These are phyloP conservation scores for Phyto melanocephala DNA, from an alignment of 2,888 invertebrate genomes.

Conservation along the genomic window DNA sequence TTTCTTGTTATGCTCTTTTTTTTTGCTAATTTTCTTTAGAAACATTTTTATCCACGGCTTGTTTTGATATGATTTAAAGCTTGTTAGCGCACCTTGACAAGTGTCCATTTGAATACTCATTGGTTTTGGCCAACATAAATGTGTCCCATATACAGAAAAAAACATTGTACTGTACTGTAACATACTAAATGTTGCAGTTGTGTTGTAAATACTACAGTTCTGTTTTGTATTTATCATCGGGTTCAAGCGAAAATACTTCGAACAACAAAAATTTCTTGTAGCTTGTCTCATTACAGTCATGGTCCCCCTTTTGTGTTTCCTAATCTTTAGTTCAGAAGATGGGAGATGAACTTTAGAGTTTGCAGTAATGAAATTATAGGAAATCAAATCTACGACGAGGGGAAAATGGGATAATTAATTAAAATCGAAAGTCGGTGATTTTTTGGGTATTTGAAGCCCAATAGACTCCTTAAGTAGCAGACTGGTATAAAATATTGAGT, in stretches of 20 bases:
- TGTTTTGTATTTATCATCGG: background rate
- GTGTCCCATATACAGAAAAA: background rate
- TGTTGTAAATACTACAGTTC: background rate
- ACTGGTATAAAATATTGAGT: too few relatives aligned
- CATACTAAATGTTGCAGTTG: background rate
- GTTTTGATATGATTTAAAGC: conserved; percentile 75
- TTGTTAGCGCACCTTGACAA: conserved; percentile 70
- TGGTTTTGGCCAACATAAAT: conserved; percentile 66
- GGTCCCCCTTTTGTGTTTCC: background rate
- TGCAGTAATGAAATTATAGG: too few relatives aligned
- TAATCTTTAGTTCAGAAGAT: too few relatives aligned
- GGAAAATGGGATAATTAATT: too few relatives aligned
- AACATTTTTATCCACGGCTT: conserved; percentile 13
- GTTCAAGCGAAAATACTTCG: background rate
- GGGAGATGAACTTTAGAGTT: too few relatives aligned
- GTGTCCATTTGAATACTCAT: conserved; percentile 78
- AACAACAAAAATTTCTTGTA: background rate
- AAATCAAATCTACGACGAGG: too few relatives aligned
- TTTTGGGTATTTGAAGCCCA: too few relatives aligned
- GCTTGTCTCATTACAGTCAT: background rate
- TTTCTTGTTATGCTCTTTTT: conserved; percentile 28
- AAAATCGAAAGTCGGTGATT: too few relatives aligned
- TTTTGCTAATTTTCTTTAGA: background rate
- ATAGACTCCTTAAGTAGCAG: too few relatives aligned
- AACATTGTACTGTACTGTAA: background rate